Conservation (phyloP, 2,113 vertebrate genomes). For the Ammodramus savannarum region DNA sequence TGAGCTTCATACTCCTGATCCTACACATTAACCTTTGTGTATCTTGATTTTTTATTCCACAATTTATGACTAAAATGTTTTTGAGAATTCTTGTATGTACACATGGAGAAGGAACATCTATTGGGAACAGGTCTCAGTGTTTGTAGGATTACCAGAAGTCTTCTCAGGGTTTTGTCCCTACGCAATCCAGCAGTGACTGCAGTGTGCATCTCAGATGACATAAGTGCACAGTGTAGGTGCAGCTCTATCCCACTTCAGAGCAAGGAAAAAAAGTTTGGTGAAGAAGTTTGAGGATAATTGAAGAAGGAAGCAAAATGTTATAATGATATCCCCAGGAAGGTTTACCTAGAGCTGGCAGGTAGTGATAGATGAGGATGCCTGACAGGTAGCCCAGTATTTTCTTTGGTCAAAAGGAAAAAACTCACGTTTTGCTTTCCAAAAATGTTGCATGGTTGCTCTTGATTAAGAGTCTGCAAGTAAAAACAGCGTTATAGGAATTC, state of each 20-base stretch:
- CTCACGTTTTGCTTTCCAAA: neutral
- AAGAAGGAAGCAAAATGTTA: neutral
- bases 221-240: neutral
- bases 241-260: neutral
- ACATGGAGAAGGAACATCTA: neutral
- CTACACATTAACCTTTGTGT: neutral
- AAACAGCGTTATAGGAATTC: neutral
- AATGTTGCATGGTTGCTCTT: neutral
- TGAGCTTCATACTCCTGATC: neutral
- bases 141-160: neutral
- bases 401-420: neutral
- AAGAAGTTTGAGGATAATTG: neutral
- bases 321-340: rapidly evolving
- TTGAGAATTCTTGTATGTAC: neutral
- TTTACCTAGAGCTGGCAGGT: neutral
- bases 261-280: neutral
- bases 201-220: neutral
- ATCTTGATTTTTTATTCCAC: neutral
- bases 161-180: neutral
- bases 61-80: neutral
- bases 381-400: neutral
- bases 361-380: neutral
- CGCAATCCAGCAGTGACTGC: neutral
- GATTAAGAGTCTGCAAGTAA: neutral
- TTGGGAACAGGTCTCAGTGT: neutral